Evolutionary conservation across 2,888 invertebrate genomes (phyloP).

Genomic region (Eulithis prunata): DNA sequence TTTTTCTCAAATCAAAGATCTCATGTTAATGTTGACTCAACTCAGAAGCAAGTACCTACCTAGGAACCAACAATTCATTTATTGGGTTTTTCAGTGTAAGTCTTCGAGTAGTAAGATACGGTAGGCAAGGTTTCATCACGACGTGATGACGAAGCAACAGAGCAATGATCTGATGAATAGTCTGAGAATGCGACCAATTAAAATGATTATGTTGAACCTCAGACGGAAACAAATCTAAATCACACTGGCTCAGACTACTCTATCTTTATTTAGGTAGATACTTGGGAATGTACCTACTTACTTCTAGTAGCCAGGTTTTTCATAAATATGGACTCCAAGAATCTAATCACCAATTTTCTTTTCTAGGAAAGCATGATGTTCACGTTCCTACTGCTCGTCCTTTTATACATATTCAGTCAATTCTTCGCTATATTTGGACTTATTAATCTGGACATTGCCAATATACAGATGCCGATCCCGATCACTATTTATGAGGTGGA

Average conservation of each 20-base stretch:
- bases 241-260: slow-evolving; percentile 25
- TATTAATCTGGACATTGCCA: slow-evolving; percentile 75
- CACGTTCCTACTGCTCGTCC: slow-evolving; percentile 70
- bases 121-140: background rate
- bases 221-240: slow-evolving; percentile 30
- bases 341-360: background rate
- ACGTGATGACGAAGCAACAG: slow-evolving; percentile 16
- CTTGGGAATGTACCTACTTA: too few relatives aligned
- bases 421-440: slow-evolving; percentile 78
- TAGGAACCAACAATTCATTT: too few relatives aligned
- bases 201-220: slow-evolving; percentile 24
- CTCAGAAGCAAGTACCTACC: too few relatives aligned
- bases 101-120: background rate
- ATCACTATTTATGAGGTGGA: slow-evolving; percentile 75
- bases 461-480: slow-evolving; percentile 75
- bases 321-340: too few relatives aligned
- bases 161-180: slow-evolving; percentile 31
- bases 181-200: slow-evolving; percentile 41
- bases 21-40: too few relatives aligned
- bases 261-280: slow-evolving; percentile 2
- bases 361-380: slow-evolving; percentile 82
- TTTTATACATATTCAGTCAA: slow-evolving; percentile 77
- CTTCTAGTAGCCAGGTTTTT: too few relatives aligned
- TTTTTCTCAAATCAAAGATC: too few relatives aligned
- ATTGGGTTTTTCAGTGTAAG: too few relatives aligned